Base-by-base conservation (phyloP, 2,888 invertebrate genomes). In the Pinctada fucata region DNA sequence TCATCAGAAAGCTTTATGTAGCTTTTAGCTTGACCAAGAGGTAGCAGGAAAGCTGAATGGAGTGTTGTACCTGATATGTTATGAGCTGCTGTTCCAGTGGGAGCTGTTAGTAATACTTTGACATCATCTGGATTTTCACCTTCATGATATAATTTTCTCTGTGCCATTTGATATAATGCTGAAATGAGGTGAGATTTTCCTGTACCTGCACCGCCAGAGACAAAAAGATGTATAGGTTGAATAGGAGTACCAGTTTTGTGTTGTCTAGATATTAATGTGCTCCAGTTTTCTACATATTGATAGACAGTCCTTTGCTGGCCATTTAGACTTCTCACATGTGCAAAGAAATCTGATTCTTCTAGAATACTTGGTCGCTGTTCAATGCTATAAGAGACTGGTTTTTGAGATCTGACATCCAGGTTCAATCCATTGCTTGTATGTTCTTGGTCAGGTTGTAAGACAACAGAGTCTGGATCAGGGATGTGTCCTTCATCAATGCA, bases 21-120 rank as follows among this genome's bases (percentile, higher is more conserved):
- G n/a, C 72, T 52, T 67, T 71, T 64, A n/a, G 77, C 72, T 75
- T 78, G 78, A 51, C 70, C 71, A 64, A 79, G 31, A 5, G 82
- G 82, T 72, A 84, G 51, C 4, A 72, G 72, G 49, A 84, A 79
- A 67, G 79, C 81, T 50, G 80, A 78, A 72, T 84, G 83, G 8
- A 81, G 64, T 13, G 82, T 83, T n/a, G 64, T 66, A 16, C 84
- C 84, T 8, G 78, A 79, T 4, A 83, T 83, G 50, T 82, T 85
- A 51, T 79, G 79, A 10, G 84, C 81, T 52, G 80, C 83, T 45
- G 79, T 78, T 4, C 84, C 84, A 50, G 84, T 83, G 58, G 81
- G 80, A 13, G 84, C 84, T 58, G 80, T 68, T 16, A 79, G 50
- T n/a, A 79, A n/a, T 16, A 83, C 82, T 45, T 65, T 13, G 3